These are phyloP conservation scores for Alouatta palliata DNA, from an alignment of 2,113 vertebrate species.

Conservation along the genomic window DNA sequence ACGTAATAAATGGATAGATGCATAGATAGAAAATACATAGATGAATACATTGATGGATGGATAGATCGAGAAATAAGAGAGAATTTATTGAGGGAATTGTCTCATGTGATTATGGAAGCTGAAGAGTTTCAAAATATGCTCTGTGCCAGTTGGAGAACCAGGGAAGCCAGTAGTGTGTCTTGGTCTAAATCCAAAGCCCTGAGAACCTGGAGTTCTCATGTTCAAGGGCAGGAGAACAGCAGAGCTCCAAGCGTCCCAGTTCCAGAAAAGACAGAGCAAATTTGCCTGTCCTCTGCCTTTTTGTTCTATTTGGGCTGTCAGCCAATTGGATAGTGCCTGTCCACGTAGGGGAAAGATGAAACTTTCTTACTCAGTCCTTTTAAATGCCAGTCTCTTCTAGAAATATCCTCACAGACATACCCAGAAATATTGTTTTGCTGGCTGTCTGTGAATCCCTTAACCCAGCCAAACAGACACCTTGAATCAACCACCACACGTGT, in stretches of 20 bases:
- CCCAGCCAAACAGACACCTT: neutral
- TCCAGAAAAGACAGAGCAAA: neutral
- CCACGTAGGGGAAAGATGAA: too few species aligned
- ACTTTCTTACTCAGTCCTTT: neutral
- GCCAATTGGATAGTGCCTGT: neutral
- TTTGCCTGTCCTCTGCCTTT: too few species aligned
- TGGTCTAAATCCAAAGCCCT: neutral
- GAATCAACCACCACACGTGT: neutral
- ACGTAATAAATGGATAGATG: neutral
- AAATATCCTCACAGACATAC: neutral
- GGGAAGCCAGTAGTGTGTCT: too few species aligned
- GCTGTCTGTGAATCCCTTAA: neutral
- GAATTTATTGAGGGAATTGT: rapidly evolving
- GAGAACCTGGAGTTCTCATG: neutral
- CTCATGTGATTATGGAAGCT: too few species aligned
- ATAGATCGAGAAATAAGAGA: too few species aligned
- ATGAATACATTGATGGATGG: neutral
- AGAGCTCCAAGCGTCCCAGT: neutral
- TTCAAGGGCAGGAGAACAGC: neutral
- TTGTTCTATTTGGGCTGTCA: neutral
- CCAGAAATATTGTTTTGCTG: neutral
- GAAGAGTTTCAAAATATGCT: too few species aligned
- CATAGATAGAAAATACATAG: neutral
- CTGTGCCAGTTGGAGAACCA: neutral
- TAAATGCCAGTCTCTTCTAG: neutral